Conservation (phyloP, 1,140 invertebrate species). For the Drosophila hydei region DNA sequence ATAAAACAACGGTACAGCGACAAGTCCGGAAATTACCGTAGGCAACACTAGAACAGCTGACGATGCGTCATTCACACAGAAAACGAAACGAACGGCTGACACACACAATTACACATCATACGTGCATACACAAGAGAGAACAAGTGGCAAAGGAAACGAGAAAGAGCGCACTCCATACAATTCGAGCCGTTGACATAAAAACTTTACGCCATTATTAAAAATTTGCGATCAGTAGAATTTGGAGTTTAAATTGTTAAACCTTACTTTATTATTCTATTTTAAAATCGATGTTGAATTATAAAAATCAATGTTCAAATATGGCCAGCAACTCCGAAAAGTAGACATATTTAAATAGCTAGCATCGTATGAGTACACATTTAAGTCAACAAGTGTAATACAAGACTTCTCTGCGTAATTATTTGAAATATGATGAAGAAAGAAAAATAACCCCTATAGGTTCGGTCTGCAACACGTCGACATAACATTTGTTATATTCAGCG, state of each 20-base stretch:
- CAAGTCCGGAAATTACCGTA: conserved; percentile 62
- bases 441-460: not conserved
- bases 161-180: conserved; percentile 26
- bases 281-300: too few relatives aligned
- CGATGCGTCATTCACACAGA: conserved; percentile 72
- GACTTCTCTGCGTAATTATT: conserved; percentile 9
- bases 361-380: not conserved
- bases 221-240: not conserved
- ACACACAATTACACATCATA: conserved; percentile 10
- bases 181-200: conserved; percentile 31
- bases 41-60: conserved; percentile 65
- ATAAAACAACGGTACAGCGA: conserved; percentile 64
- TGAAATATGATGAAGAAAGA: not conserved
- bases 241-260: not conserved
- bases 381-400: conserved; percentile 44
- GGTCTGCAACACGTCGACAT: not conserved
- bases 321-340: not conserved
- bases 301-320: too few relatives aligned
- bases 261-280: not conserved
- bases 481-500: not conserved
- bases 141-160: conserved; percentile 31
- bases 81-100: conserved; percentile 20
- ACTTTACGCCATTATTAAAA: not conserved
- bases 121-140: conserved; percentile 36
- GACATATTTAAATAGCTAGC: not conserved